A percentile compares a stretch with the other conserved stretches of the same genome.
These are phyloP conservation scores for Phoxinus phoxinus DNA, from an alignment of 2,113 vertebrate genomes.

Conservation along the genomic window DNA sequence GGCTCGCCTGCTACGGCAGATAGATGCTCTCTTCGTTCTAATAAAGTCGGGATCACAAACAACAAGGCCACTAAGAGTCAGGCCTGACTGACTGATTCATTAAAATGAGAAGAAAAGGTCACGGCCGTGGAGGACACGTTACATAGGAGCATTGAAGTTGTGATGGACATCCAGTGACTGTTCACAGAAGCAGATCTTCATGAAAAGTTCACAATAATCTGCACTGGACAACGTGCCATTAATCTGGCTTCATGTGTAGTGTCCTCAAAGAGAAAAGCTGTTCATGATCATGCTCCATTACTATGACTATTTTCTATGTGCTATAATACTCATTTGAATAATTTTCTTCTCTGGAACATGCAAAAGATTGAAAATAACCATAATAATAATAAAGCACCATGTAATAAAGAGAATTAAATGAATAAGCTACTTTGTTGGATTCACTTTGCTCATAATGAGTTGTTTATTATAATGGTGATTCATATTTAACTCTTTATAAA, in stretches of 20 bases:
- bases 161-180: background rate
- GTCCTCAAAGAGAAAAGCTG: background rate
- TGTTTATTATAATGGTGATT: background rate
- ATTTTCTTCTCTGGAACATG: background rate
- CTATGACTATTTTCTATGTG: background rate
- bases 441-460: background rate
- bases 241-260: background rate
- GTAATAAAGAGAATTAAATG: background rate
- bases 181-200: background rate
- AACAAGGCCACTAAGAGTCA: conserved; percentile 17
- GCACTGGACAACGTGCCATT: background rate
- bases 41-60: conserved; percentile 37
- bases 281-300: background rate
- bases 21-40: conserved; percentile 24
- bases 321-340: background rate
- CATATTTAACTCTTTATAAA: background rate
- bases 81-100: conserved; percentile 24
- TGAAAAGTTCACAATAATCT: background rate
- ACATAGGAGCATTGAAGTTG: background rate
- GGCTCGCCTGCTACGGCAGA: conserved; percentile 52
- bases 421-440: background rate
- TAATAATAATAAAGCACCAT: background rate
- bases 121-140: background rate
- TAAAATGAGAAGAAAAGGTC: conserved; percentile 28
- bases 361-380: background rate